A percentile compares a stretch with the other conserved stretches of the same genome.
phyloP scores from a whole-genome alignment of 2,113 vertebrate genomes.

The Cynoglossus semilaevis region DNA sequence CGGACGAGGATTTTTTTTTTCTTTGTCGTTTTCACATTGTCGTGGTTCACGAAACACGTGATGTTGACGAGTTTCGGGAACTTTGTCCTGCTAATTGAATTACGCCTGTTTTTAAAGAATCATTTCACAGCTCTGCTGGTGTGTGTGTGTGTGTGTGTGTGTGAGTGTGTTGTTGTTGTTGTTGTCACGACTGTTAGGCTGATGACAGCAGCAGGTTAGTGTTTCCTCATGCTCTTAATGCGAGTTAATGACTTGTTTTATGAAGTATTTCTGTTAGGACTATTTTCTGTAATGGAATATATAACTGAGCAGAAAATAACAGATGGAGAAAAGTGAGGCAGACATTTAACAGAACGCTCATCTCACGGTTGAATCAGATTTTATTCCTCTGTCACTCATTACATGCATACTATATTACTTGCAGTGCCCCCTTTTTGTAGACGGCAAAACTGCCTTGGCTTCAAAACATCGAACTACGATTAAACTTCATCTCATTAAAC shows the following conservation, averaged over 20 bases:
- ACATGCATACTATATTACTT: too few relatives aligned
- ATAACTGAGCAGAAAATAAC: too few relatives aligned
- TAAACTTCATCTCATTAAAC: too few relatives aligned
- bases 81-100: constrained; percentile 43
- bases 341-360: constrained; percentile 8
- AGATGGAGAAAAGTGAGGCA: too few relatives aligned
- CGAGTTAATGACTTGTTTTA: too few relatives aligned
- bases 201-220: neutral
- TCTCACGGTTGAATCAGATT: too few relatives aligned
- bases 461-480: too few relatives aligned
- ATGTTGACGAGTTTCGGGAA: constrained; percentile 33
- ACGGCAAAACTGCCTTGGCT: too few relatives aligned
- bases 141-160: constrained; percentile 1
- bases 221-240: neutral
- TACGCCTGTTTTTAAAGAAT: constrained; percentile 41
- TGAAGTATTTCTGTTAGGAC: too few relatives aligned
- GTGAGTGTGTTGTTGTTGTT: neutral
- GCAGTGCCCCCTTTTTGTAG: too few relatives aligned
- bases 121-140: constrained; percentile 57
- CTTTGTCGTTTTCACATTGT: constrained; percentile 8
- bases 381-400: too few relatives aligned
- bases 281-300: too few relatives aligned
- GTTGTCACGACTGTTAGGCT: neutral
- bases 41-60: constrained; percentile 18
- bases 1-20: neutral